Evolutionary conservation across 2,797 vertebrate genomes (phyloP).

Genomic region (Ptychobarbus kaznakovi): DNA sequence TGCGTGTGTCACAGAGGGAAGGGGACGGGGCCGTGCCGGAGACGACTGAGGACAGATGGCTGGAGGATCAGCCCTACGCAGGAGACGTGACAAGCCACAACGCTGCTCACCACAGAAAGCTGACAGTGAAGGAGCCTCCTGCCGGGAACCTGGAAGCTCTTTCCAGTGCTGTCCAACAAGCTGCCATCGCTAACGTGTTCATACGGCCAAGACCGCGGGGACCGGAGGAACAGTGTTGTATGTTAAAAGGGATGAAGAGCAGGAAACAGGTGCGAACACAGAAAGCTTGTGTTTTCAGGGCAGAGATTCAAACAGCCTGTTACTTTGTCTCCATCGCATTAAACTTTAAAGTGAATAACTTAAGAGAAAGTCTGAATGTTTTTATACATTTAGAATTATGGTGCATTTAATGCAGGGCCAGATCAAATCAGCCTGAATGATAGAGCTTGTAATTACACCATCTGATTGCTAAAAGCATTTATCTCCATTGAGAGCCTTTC

Average conservation of each 20-base stretch:
- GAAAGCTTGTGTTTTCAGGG: conserved; percentile 19
- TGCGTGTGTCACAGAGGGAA: conserved; percentile 67
- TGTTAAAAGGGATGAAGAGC: conserved; percentile 43
- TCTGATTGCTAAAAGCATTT: background rate
- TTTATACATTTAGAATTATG: background rate
- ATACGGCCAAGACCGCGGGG: conserved; percentile 60
- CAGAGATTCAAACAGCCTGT: conserved; percentile 20
- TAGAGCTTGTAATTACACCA: background rate
- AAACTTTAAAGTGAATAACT: background rate
- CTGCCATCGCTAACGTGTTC: conserved; percentile 65
- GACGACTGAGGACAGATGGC: conserved; percentile 77
- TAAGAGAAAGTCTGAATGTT: background rate
- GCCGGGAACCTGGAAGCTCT: conserved; percentile 66
- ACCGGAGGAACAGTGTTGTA: conserved; percentile 42
- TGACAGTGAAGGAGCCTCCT: conserved; percentile 74
- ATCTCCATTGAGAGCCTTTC: background rate
- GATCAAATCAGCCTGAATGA: background rate
- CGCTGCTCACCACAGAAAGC: conserved; percentile 72
- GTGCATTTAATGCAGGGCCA: background rate
- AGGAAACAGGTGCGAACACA: conserved; percentile 47
- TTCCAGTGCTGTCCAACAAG: conserved; percentile 71
- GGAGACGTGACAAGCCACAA: conserved; percentile 70
- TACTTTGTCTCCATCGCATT: background rate
- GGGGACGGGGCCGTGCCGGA: conserved; percentile 66
- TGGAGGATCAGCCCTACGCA: conserved; percentile 69